phyloP scores from a whole-genome alignment of 2,888 invertebrate species.

The Cyclophora albipunctata region DNA sequence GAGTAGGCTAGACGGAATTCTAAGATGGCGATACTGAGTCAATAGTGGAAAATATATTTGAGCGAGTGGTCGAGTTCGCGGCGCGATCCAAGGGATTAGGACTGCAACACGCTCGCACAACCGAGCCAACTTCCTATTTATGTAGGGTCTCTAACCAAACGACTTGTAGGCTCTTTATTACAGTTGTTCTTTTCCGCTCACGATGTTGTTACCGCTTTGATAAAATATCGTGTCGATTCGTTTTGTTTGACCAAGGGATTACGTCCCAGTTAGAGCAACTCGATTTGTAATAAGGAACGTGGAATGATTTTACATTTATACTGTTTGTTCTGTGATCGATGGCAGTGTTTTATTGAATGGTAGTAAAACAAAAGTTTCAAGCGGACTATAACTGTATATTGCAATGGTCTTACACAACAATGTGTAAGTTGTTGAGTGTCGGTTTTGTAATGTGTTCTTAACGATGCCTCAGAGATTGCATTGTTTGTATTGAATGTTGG shows the following conservation, averaged over 20 bases:
- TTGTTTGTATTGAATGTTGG: too few species aligned
- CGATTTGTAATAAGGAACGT: constrained; percentile 14
- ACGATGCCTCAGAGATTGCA: too few species aligned
- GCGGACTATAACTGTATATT: too few species aligned
- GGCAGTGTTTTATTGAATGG: background rate
- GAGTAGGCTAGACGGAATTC: background rate
- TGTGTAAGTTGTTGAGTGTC: too few species aligned
- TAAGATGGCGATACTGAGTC: constrained; percentile 33
- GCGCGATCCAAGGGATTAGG: constrained; percentile 66
- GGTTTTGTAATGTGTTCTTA: too few species aligned
- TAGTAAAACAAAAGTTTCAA: too few species aligned
- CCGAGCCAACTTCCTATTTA: constrained; percentile 55
- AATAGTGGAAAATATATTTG: constrained; percentile 43
- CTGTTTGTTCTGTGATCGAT: constrained; percentile 2
- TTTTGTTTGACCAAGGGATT: constrained; percentile 42
- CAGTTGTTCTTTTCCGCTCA: constrained; percentile 70
- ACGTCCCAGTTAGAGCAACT: constrained; percentile 19
- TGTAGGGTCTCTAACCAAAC: constrained; percentile 65
- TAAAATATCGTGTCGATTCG: constrained; percentile 59
- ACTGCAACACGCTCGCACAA: constrained; percentile 56
- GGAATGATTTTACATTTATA: constrained; percentile 12
- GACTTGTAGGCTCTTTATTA: constrained; percentile 74
- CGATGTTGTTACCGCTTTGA: constrained; percentile 56
- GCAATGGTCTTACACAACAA: too few species aligned
- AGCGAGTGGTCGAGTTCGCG: constrained; percentile 32